These are phyloP conservation scores for Setophaga kirtlandii DNA, from an alignment of 2,113 vertebrate species.

Conservation along the genomic window DNA sequence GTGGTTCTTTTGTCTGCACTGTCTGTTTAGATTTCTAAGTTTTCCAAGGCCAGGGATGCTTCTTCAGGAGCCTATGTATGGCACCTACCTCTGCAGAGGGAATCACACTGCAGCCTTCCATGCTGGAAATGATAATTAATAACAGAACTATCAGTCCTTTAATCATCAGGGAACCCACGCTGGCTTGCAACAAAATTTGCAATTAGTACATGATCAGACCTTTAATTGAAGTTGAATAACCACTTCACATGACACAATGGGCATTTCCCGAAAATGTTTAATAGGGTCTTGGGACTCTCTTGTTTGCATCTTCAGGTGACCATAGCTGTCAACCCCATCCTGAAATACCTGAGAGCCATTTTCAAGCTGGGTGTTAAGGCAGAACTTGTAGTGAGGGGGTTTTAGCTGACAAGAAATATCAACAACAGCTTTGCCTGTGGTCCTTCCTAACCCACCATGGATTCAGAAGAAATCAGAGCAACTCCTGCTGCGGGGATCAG, in stretches of 20 bases:
- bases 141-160: not conserved
- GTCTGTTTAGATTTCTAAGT: slow-evolving; percentile 63
- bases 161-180: not conserved
- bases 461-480: not conserved
- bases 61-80: not conserved
- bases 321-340: not conserved
- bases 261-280: not conserved
- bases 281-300: not conserved
- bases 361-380: not conserved
- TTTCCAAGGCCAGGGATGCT: slow-evolving; percentile 41
- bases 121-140: not conserved
- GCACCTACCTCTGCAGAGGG: slow-evolving; percentile 4
- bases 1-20: slow-evolving; percentile 38
- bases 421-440: not conserved
- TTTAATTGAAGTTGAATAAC: not conserved
- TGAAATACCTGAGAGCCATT: not conserved
- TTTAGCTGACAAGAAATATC: not conserved
- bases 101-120: not conserved
- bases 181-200: not conserved
- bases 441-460: not conserved
- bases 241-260: not conserved
- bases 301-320: not conserved
- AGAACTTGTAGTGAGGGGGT: not conserved
- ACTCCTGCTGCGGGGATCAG: not conserved
- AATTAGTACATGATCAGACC: not conserved